Conservation (phyloP, 2,888 invertebrate genomes). For the Bhutanitis thaidina region DNA sequence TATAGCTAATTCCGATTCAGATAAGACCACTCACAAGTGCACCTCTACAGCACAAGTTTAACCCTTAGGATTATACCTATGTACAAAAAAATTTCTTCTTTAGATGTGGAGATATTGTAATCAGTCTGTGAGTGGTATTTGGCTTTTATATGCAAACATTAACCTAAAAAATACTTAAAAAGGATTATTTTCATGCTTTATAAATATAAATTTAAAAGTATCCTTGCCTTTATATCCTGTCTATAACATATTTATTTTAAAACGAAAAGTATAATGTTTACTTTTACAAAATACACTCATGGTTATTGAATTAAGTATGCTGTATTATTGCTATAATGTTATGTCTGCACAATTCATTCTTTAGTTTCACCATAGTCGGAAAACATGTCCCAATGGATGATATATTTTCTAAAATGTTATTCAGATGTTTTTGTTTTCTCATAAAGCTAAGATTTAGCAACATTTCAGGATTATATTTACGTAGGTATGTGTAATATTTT, state of each 20-base stretch:
- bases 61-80: no score
- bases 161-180: no score
- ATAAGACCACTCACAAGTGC: no score
- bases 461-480: conserved; percentile 54
- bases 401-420: conserved; percentile 21
- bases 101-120: no score
- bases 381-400: conserved; percentile 48
- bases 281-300: conserved; percentile 27
- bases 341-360: conserved; percentile 26
- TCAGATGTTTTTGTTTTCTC: conserved; percentile 55
- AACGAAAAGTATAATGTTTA: conserved; percentile 40
- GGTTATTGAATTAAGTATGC: conserved; percentile 24
- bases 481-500: conserved; percentile 63
- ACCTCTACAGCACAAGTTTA: no score
- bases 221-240: no score
- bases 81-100: no score
- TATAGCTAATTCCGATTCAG: no score
- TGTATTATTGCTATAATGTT: conserved; percentile 42
- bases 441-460: conserved; percentile 48
- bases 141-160: no score
- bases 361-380: conserved; percentile 7
- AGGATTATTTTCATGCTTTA: conserved; percentile 2
- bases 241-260: conserved; percentile 19
- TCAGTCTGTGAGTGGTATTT: no score
- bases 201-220: background rate